Base-by-base conservation (phyloP, 2,113 vertebrate genomes). In the Callithrix jacchus region DNA sequence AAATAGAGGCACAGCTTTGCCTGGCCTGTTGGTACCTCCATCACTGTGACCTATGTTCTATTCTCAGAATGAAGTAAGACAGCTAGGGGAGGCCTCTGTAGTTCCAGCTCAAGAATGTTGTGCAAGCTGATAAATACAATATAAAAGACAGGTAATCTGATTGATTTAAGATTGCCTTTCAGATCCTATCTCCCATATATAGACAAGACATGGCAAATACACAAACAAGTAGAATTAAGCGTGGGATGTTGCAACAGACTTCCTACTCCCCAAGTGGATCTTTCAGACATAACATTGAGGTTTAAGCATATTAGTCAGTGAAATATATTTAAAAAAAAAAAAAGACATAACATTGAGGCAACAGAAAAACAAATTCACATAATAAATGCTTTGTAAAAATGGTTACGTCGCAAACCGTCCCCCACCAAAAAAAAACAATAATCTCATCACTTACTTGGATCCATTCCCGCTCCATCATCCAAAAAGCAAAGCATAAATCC, bases 391-490 rank as follows among this genome's bases (percentile, higher is more conserved):
- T 89, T 82, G 30, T 85, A 79, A 82, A 95, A 95, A 83, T 30
- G 42, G 49, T 77, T 91, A 89, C 10, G 8, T 52, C 54, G 40
- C 54, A 64, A 52, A 17, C 52, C 27, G 11, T 27, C 11, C 27
- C 25, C 25, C 10, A 10, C 5, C 11, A 64, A 3, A 84, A 73
- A 93, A n/a, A 56, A 76, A 76, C 11, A 77, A 85, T 66, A 23
- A 88, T 93, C 64, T 87, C 73, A 42, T 61, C 82, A 99, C 99
- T 99, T 98, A 99, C 99, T 99, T 13, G 99, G 98, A 96, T 99
- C 99, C 99, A 99, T 99, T 98, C 99, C 99, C 54, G 98, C 99
- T 87, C 99, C 99, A 98, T 99, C 99, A 97, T 99, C 99, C 98
- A 99, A 98, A 98, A 99, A 99, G 98, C 99, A 99, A 11, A 99